Percentiles rank a stretch among this genome's conserved stretches.
phyloP scores from a whole-genome alignment of 1,140 invertebrate species.

The Ooceraea biroi region DNA sequence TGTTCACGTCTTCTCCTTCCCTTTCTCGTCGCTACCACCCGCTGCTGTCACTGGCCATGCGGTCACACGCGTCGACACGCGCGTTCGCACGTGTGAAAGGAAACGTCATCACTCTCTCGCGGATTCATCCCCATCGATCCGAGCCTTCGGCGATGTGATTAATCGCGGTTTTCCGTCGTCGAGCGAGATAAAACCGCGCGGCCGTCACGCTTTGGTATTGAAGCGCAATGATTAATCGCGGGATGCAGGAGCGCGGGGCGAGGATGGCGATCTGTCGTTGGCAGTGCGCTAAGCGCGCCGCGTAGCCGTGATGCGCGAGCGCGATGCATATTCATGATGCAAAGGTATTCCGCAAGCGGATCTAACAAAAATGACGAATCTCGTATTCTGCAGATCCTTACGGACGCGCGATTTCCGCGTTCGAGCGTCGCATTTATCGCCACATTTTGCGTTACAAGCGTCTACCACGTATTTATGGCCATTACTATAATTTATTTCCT shows the following conservation, averaged over 20 bases:
- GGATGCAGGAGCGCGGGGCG: background rate
- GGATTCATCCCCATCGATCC: slow-evolving; percentile 14
- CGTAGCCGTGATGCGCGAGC: slow-evolving; percentile 22
- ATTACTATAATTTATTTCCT: too few relatives aligned
- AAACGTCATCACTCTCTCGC: slow-evolving; percentile 36
- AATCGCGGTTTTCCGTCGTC: slow-evolving; percentile 40
- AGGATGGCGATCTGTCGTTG: slow-evolving; percentile 8
- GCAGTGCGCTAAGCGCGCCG: slow-evolving; percentile 31
- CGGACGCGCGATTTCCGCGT: background rate
- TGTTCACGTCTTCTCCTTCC: background rate
- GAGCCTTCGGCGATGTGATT: slow-evolving; percentile 18
- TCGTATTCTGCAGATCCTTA: background rate
- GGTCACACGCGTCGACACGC: slow-evolving; percentile 53
- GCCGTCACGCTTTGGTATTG: slow-evolving; percentile 48
- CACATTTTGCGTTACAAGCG: too few relatives aligned
- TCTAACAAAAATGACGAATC: slow-evolving; percentile 11
- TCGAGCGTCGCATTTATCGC: background rate
- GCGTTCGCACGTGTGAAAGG: slow-evolving; percentile 31
- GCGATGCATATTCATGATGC: slow-evolving; percentile 48
- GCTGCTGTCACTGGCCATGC: slow-evolving; percentile 53
- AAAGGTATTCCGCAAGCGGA: slow-evolving; percentile 17
- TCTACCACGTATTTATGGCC: too few relatives aligned
- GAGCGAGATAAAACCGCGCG: slow-evolving; percentile 47
- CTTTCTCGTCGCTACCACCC: too few relatives aligned
- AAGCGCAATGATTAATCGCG: slow-evolving; percentile 45